phyloP scores from a whole-genome alignment of 1,140 invertebrate species.

The Papilio helenus region DNA sequence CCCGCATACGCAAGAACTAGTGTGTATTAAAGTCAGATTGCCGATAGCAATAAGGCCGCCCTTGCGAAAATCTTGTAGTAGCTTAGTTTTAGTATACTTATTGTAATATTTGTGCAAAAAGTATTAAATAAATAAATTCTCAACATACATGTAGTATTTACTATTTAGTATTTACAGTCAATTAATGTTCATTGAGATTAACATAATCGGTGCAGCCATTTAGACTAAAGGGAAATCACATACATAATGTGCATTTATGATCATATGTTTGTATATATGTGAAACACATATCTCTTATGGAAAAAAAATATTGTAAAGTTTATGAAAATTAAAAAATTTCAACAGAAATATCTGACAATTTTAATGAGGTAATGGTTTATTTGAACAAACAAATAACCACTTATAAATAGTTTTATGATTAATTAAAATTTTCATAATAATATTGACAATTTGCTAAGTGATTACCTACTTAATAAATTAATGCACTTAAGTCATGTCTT shows the following conservation, averaged over 20 bases:
- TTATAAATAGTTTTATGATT: background rate
- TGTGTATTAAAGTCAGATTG: too few species aligned
- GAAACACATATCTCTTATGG: background rate
- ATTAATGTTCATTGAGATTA: background rate
- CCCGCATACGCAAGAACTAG: too few species aligned
- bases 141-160: too few species aligned
- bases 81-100: too few species aligned
- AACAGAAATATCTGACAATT: background rate
- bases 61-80: too few species aligned
- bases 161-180: too few species aligned
- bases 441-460: background rate
- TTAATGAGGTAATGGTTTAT: background rate
- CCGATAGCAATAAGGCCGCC: too few species aligned
- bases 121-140: too few species aligned
- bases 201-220: background rate
- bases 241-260: background rate
- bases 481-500: background rate
- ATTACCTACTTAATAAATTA: background rate
- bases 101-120: too few species aligned
- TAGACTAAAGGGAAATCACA: background rate
- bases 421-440: background rate
- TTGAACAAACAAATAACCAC: background rate
- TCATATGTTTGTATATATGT: background rate
- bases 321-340: background rate
- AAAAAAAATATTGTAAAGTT: background rate